Evolutionary conservation across 2,888 invertebrate species (phyloP), one percentile per base, ranked within the genome.

Genomic region (Thyatira batis): DNA sequence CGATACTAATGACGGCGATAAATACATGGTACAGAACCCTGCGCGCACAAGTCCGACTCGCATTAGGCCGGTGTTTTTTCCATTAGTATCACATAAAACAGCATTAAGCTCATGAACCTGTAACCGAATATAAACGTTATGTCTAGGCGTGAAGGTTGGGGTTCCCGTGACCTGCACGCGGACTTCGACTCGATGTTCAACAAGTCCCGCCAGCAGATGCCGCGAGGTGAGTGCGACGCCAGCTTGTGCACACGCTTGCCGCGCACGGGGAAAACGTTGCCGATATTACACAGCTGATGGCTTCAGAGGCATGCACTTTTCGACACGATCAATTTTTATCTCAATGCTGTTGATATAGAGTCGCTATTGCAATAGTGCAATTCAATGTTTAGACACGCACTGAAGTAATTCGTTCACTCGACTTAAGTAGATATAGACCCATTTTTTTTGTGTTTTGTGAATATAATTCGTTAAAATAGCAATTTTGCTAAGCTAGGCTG

Each of bases 161-260:
- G 93, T 43, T 94, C 95, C 62, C 94, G 95, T 70, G 95, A 96
- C 79, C 82, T 95, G 78, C 94, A 94, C 74, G 93, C 94, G 49
- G 95, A 96, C 77, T 94, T 95, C 87, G 95, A 95, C 76, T 94
- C 94, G 55, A 95, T 95, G 88, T 95, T 95, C 92, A 94, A 92
- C 78, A 93, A 92, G 80, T 69, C 82, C 54, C 88, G 89, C 69
- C 80, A 93, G 76, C 92, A 93, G 70, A 88, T 94, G 88, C 95
- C 95, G 66, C 92, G 95, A 94, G 95, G 96, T 95, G 93, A 94
- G 92, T 83, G 55, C 60, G 53, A 60, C 70, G 27, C 63, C 71
- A 49, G 57, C 61, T 61, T 69, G 60, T 56, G 67, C 75, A 67
- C 72, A 64, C 71, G 74, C 78, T 69, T 78, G 70, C 61, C 68